These are phyloP conservation scores for Microchirus variegatus DNA, from an alignment of 2,797 vertebrate genomes.

Conservation along the genomic window DNA sequence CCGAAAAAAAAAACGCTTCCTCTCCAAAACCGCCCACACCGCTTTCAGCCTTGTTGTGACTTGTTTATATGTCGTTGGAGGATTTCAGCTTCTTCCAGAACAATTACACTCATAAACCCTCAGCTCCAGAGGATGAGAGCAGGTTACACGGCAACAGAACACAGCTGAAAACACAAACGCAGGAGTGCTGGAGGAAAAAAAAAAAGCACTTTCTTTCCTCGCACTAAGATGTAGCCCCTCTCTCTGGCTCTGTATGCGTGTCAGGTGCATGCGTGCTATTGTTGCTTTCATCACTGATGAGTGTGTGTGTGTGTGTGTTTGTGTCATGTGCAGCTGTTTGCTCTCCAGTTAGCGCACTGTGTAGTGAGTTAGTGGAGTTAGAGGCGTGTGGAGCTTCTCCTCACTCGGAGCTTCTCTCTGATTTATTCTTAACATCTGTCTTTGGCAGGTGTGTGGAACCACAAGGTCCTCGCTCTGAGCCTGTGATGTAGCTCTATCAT, in stretches of 20 bases:
- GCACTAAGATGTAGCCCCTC: conserved; percentile 10
- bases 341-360: conserved; percentile 65
- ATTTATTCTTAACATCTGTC: conserved; percentile 83
- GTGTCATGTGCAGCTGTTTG: conserved; percentile 80
- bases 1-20: conserved; percentile 67
- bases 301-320: too few species aligned
- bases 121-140: conserved; percentile 57
- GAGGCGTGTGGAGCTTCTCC: conserved; percentile 59
- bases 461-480: conserved; percentile 68
- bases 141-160: conserved; percentile 54
- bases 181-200: conserved; percentile 30
- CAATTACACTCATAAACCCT: conserved; percentile 65
- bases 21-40: conserved; percentile 69
- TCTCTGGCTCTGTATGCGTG: conserved; percentile 53
- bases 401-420: conserved; percentile 63
- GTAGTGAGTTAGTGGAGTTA: conserved; percentile 68
- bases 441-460: conserved; percentile 83
- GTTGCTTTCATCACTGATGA: conserved; percentile 69
- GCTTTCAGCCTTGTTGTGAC: conserved; percentile 77
- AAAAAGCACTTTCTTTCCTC: conserved; percentile 40
- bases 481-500: conserved; percentile 74
- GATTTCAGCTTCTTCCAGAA: conserved; percentile 71
- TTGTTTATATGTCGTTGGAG: conserved; percentile 76
- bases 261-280: conserved; percentile 70
- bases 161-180: conserved; percentile 39